Conservation (phyloP, 2,888 invertebrate genomes). For the Choristoneura rosaceana region DNA sequence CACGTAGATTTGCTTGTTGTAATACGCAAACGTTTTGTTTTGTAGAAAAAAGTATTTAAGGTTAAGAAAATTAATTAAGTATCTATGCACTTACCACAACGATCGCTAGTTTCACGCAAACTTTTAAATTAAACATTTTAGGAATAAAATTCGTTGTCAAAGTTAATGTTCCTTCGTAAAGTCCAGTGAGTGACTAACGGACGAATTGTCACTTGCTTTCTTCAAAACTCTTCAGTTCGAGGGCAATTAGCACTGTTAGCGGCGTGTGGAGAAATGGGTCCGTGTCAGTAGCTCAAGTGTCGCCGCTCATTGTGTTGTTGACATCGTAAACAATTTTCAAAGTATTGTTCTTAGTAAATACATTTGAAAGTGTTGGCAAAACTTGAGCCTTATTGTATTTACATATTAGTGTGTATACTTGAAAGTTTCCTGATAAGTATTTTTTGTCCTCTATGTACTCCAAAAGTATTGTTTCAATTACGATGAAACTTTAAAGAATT, state of each 20-base stretch:
- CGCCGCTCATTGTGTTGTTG: slow-evolving; percentile 54
- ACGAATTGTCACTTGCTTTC: slow-evolving; percentile 54
- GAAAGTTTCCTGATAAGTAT: neutral
- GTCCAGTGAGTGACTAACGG: slow-evolving; percentile 64
- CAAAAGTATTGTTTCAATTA: too few species aligned
- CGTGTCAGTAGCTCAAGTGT: slow-evolving; percentile 63
- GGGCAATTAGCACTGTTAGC: slow-evolving; percentile 72
- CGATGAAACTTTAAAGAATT: too few species aligned
- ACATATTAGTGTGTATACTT: neutral
- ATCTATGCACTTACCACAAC: slow-evolving; percentile 27
- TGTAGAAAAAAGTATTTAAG: neutral
- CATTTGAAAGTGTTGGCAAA: neutral
- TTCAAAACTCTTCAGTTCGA: slow-evolving; percentile 59
- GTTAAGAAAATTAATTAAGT: too few species aligned
- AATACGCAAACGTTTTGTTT: neutral
- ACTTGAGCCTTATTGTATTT: neutral
- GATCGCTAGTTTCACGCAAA: slow-evolving; percentile 16
- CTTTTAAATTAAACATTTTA: slow-evolving; percentile 23
- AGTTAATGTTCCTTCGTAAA: slow-evolving; percentile 52
- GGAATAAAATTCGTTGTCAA: slow-evolving; percentile 10
- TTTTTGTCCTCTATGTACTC: too few species aligned
- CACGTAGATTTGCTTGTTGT: neutral
- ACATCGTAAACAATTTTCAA: slow-evolving; percentile 43
- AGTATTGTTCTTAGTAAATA: neutral
- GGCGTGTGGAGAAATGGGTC: slow-evolving; percentile 62